Evolutionary conservation across 2,888 invertebrate species (phyloP).

Genomic region (Scaeva pyrastri): DNA sequence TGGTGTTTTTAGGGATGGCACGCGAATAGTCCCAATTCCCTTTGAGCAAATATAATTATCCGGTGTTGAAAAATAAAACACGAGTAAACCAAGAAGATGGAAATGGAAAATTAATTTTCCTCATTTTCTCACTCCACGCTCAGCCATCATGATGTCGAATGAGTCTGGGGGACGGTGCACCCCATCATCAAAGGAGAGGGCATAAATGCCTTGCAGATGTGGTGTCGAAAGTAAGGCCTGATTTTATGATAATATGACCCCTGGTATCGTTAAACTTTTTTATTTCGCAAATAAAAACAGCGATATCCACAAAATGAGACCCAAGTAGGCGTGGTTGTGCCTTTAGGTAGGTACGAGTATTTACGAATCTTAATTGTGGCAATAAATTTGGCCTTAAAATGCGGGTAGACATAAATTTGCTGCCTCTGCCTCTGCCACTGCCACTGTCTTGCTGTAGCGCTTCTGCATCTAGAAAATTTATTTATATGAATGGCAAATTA

Average conservation of each 20-base stretch:
- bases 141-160: neutral
- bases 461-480: neutral
- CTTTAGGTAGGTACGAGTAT: too few relatives aligned
- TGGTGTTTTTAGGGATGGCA: neutral
- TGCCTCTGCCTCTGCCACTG: neutral
- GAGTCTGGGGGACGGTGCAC: too few relatives aligned
- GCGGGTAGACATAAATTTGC: slow-evolving; percentile 22
- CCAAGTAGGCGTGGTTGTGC: neutral
- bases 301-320: slow-evolving; percentile 17
- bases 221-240: slow-evolving; percentile 6
- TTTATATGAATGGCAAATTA: slow-evolving; percentile 17
- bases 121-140: slow-evolving; percentile 24
- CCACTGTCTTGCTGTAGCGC: slow-evolving; percentile 4
- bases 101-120: slow-evolving; percentile 51
- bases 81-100: neutral
- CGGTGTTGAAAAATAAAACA: slow-evolving; percentile 31
- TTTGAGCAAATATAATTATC: slow-evolving; percentile 53
- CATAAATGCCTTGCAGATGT: neutral
- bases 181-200: neutral
- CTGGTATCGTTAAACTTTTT: slow-evolving; percentile 32
- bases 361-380: slow-evolving; percentile 14
- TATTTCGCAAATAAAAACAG: slow-evolving; percentile 42
- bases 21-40: slow-evolving; percentile 34
- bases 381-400: slow-evolving; percentile 47
- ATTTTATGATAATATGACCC: slow-evolving; percentile 13